A percentile compares a stretch with the other conserved stretches of the same genome.
phyloP scores from a whole-genome alignment of 2,113 vertebrate species.

The Chlorodrepanis virens region DNA sequence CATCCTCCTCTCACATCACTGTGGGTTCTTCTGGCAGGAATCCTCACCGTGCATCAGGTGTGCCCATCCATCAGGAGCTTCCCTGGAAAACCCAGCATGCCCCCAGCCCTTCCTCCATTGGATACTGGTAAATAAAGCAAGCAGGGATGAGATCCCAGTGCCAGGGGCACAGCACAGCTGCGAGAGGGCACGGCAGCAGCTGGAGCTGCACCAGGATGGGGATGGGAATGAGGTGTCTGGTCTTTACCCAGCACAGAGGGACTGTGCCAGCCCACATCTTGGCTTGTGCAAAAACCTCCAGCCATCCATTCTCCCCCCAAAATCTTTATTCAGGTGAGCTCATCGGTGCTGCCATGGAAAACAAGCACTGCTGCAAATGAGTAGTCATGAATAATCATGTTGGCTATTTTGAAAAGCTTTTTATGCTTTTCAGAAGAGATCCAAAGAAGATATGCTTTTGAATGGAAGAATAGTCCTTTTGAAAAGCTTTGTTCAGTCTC shows the following conservation, averaged over 20 bases:
- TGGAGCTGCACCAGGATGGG: background rate
- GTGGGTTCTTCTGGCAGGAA: background rate
- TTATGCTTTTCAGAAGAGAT: background rate
- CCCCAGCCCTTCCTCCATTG: background rate
- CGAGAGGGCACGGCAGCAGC: background rate
- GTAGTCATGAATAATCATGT: conserved; percentile 51
- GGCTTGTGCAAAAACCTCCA: background rate
- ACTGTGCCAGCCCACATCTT: background rate
- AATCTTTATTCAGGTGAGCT: conserved; percentile 43
- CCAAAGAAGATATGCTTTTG: background rate
- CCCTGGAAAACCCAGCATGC: background rate
- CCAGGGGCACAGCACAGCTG: background rate
- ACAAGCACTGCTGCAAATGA: background rate
- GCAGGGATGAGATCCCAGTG: background rate
- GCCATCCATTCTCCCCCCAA: background rate
- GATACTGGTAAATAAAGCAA: background rate
- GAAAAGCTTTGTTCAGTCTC: background rate
- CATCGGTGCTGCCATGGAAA: background rate
- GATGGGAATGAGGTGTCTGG: background rate
- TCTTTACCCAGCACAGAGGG: background rate
- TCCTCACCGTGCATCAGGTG: no score
- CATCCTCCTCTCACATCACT: fast-evolving
- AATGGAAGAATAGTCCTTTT: background rate
- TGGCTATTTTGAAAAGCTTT: conserved; percentile 53
- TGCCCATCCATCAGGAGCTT: background rate